phyloP scores from a whole-genome alignment of 1,140 invertebrate genomes.

The Hirudo medicinalis region DNA sequence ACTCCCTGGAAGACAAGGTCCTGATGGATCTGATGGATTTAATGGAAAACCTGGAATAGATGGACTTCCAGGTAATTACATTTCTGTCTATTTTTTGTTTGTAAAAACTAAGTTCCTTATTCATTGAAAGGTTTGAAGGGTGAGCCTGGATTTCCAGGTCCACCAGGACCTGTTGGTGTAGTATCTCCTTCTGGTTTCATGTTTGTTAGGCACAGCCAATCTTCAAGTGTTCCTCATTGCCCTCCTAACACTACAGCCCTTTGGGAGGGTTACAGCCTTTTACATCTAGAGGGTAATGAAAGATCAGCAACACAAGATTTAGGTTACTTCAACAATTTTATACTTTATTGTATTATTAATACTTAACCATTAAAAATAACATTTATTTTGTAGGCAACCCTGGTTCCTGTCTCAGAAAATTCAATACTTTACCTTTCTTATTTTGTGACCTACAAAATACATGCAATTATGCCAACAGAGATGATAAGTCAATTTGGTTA shows the following conservation, averaged over 20 bases:
- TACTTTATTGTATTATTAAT: too few species aligned
- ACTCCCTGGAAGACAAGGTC: not conserved
- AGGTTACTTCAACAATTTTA: conserved; percentile 45
- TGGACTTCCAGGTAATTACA: not conserved
- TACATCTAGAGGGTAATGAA: conserved; percentile 82
- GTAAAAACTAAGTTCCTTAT: not conserved
- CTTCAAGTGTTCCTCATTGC: conserved; percentile 65
- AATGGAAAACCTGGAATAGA: not conserved
- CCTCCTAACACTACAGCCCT: conserved; percentile 65
- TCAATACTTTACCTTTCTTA: conserved; percentile 93
- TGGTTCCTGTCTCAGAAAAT: conserved; percentile 80
- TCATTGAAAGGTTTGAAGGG: not conserved
- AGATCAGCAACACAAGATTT: conserved; percentile 84
- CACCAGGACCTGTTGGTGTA: not conserved
- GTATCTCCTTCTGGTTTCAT: conserved; percentile 19
- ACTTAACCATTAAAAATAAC: too few species aligned
- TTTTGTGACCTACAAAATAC: conserved; percentile 92
- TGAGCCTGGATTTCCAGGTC: not conserved
- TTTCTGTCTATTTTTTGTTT: not conserved
- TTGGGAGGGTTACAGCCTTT: conserved; percentile 89
- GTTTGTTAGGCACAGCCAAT: conserved; percentile 66
- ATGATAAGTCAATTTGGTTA: conserved; percentile 92
- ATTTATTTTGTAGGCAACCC: conserved; percentile 45
- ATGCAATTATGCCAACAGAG: conserved; percentile 88
- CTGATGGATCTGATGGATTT: conserved; percentile 4